Base-by-base conservation (phyloP, 2,797 vertebrate genomes). In the Acridotheres tristis region DNA sequence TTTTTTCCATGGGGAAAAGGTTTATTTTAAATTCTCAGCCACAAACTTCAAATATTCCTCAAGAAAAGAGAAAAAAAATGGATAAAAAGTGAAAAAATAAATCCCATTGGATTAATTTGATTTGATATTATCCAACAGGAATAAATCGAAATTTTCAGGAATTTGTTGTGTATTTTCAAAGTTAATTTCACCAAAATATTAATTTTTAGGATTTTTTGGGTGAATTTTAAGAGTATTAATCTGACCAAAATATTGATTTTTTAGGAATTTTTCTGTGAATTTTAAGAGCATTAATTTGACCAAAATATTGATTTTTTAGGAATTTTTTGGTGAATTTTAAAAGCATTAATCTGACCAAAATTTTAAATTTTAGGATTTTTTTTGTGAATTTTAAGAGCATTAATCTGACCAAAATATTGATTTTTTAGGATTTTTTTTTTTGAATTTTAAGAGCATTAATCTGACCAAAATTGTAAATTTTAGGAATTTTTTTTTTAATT, bases 41-140 rank as follows among this genome's bases (percentile, higher is more conserved):
- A 22, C 6, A 48, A 50, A 23, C 5, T 2, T 5, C 20, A 72
- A 43, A 20, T 26, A 16, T 6, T 38, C 27, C 29, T 51, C 9
- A 10, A 0, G 13, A 48, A 47, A 22, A 25, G 23, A 38, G 54
- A 36, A 12, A 40, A 69, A 54, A 43, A 32, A 1, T 29, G 38
- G 13, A 14, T 36, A 15, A 22, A 75, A 54, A 48, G 1, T 50
- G n/a, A n/a, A 3, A 16, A 53, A 90, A 81, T 5, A n/a, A 71
- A 55, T 21, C 4, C 4, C 2, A n/a, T 0, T 12, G 19, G 29
- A 77, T 68, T 10, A 2, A 26, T 25, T 17, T 9, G 1, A 9
- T 29, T 53, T 43, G 19, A 3, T 40, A 17, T 13, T 36, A 57
- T 17, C 26, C 26, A 4, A 40, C 0, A 51, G n/a, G 29, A 75